Base-by-base conservation (phyloP, 1,140 invertebrate species). In the Dendrolimus kikuchii region DNA sequence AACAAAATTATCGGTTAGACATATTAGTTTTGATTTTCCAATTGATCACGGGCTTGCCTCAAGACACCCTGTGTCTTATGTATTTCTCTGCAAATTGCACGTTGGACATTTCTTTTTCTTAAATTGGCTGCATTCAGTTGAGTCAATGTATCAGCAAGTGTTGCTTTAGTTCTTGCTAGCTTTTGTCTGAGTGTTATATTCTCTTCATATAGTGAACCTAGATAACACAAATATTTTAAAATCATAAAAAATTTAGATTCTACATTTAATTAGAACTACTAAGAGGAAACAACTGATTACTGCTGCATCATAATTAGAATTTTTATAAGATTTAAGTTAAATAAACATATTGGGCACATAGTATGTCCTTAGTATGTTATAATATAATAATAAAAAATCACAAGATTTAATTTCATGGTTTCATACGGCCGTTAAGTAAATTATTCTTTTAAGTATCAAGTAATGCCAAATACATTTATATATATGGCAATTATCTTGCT, bases 51-150 rank as follows among this genome's bases (percentile, higher is more conserved):
- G 1, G 90, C 90, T 71, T 90, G 88, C 9, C 89, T 86, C n/a
- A 92, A 71, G 23, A 92, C 89, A 51, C 89, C 86, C 52, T 90
- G 90, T 8, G 91, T 92, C 71, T 91, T 90, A 60, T 90, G 89
- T 47, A 92, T 89, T 73, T 92, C 89, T 44, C 88, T 86, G 67
- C 90, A 91, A 63, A 92, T 91, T 38, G 89, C 90, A 46, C 88
- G 87, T 60, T 92, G 90, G 5, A 91, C 89, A 64, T 84, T 88
- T 49, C 86, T 81, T 61, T 91, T 91, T 48, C 86, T 82, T 70
- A 90, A 83, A 66, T 91, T 90, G 4, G 89, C 87, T 5, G 88
- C 81, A 54, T 88, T 88, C 7, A 91, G 72, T 64, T 91, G 89
- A 40, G 80, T 77, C 9, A 90, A 70, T 6, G 91, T 90, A 49